Evolutionary conservation across 2,888 invertebrate genomes (phyloP).

Genomic region (Dastarcus helophoroides): DNA sequence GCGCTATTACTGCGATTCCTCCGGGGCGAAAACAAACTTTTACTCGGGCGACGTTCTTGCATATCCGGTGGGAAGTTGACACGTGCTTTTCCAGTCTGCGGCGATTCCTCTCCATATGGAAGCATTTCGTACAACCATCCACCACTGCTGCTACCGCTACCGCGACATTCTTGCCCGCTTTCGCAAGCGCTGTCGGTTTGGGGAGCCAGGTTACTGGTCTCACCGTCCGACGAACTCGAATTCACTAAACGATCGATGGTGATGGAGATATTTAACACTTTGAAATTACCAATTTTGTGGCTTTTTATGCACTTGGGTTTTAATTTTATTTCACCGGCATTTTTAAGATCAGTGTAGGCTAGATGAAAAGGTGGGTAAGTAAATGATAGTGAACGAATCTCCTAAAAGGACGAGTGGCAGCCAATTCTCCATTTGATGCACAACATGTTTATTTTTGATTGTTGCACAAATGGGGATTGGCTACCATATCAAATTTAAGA

Average conservation of each 20-base stretch:
- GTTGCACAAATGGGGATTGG: no score
- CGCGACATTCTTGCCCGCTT: conserved; percentile 24
- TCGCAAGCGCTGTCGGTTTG: conserved; percentile 20
- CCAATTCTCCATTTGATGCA: no score
- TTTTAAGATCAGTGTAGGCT: no score
- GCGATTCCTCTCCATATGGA: conserved; percentile 31
- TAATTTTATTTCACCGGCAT: no score
- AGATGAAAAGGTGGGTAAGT: no score
- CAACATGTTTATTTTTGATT: no score
- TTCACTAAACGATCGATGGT: conserved; percentile 11
- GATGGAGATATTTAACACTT: conserved; percentile 4
- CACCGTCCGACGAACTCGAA: conserved; percentile 12
- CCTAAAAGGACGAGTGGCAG: no score
- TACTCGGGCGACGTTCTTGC: conserved; percentile 38
- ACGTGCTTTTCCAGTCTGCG: conserved; percentile 40
- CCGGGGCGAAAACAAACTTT: conserved; percentile 35
- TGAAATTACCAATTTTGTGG: no score
- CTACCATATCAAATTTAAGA: no score
- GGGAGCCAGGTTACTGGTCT: conserved; percentile 19
- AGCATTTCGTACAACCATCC: conserved; percentile 38
- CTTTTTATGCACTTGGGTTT: no score
- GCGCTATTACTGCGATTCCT: conserved; percentile 67
- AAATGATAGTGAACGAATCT: no score
- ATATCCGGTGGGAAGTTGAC: conserved; percentile 56
- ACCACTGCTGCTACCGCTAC: conserved; percentile 16